Conservation (phyloP, 2,888 invertebrate species). For the Brachypalpus laphriformis region DNA sequence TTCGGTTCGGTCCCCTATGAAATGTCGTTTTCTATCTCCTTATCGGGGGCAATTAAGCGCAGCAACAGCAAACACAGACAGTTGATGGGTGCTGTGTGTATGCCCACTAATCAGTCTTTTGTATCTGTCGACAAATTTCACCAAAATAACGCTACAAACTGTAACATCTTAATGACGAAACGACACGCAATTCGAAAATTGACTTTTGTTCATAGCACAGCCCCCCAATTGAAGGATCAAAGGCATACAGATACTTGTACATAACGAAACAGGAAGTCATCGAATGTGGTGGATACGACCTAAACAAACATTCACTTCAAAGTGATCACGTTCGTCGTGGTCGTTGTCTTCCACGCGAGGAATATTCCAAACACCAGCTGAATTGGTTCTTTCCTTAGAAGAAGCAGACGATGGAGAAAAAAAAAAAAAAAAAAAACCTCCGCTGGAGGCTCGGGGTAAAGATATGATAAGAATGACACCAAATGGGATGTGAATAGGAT, state of each 20-base stretch:
- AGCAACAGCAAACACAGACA: constrained; percentile 50
- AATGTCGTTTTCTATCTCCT: constrained; percentile 26
- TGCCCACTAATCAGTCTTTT: constrained; percentile 23
- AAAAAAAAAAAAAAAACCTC: neutral
- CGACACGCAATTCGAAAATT: constrained; percentile 42
- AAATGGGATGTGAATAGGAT: constrained; percentile 31
- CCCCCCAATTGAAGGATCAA: constrained; percentile 33
- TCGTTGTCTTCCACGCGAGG: neutral
- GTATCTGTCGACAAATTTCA: constrained; percentile 36
- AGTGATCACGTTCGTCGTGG: constrained; percentile 46
- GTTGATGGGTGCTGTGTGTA: constrained; percentile 5
- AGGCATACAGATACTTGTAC: neutral
- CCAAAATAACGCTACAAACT: neutral
- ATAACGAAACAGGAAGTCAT: constrained; percentile 55
- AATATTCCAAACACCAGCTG: neutral
- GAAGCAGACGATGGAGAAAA: neutral
- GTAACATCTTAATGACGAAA: constrained; percentile 31
- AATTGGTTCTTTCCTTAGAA: neutral
- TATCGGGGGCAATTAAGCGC: constrained; percentile 51
- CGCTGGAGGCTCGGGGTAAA: neutral
- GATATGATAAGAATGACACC: constrained; percentile 33
- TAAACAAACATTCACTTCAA: constrained; percentile 66
- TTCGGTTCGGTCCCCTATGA: neutral
- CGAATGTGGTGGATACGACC: constrained; percentile 38
- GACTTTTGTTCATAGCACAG: neutral